Conservation (phyloP, 2,113 vertebrate genomes). For the Syngnathus scovelli region DNA sequence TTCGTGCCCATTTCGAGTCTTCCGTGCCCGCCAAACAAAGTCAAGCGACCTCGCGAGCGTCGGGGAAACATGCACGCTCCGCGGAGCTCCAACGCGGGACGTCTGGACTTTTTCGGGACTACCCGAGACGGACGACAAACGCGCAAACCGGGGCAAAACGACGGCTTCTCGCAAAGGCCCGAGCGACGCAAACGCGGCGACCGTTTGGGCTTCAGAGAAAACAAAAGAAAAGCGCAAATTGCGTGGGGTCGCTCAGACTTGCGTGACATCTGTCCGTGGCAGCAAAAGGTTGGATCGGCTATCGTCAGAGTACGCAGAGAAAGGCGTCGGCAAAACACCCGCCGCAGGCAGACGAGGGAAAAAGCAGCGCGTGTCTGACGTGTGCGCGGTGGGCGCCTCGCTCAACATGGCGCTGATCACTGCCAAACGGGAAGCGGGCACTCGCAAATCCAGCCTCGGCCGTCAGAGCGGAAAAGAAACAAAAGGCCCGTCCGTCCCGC, state of each 20-base stretch:
- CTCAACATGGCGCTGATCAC: too few species aligned
- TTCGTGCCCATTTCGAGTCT: neutral
- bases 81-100: neutral
- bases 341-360: neutral
- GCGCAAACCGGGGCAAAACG: neutral
- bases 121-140: neutral
- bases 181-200: neutral
- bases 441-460: neutral
- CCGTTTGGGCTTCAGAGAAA: neutral
- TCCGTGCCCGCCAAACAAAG: neutral
- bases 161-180: neutral
- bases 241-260: neutral
- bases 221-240: neutral
- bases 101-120: neutral
- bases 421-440: neutral
- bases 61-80: neutral
- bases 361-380: neutral
- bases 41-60: neutral
- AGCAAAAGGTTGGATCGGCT: neutral
- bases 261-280: neutral
- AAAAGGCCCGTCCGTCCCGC: neutral
- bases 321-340: neutral
- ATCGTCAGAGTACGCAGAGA: neutral
- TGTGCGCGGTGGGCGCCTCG: too few species aligned
- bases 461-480: neutral